Conservation (phyloP, 2,888 invertebrate genomes). For the Drosophila fungiperda region DNA sequence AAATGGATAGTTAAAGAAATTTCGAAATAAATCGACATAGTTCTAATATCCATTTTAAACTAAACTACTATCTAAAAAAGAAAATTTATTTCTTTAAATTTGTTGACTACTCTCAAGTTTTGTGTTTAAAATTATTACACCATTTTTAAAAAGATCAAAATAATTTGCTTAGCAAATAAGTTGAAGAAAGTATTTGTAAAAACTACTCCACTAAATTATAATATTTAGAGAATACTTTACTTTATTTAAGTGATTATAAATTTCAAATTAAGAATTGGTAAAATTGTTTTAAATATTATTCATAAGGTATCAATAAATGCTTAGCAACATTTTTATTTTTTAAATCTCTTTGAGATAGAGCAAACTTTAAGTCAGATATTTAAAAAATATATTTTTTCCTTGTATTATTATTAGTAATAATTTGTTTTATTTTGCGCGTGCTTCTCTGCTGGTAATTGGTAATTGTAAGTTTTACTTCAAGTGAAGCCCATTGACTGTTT, state of each 20-base stretch:
- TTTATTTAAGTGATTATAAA: too few relatives aligned
- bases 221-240: neutral
- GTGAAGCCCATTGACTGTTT: slow-evolving; percentile 69
- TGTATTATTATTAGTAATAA: neutral
- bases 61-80: neutral
- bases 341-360: neutral
- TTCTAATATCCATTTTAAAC: neutral
- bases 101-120: neutral
- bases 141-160: neutral
- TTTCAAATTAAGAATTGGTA: neutral
- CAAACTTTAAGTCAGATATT: neutral
- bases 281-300: neutral
- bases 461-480: slow-evolving; percentile 1
- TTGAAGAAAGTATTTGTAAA: neutral
- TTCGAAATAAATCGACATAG: neutral
- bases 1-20: neutral
- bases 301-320: neutral
- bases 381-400: fast-evolving
- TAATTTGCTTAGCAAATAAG: neutral
- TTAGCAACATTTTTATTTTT: neutral
- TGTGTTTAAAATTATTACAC: neutral
- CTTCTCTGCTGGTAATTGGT: neutral
- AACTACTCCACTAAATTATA: neutral
- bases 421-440: neutral
- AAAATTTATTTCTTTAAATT: neutral